Evolutionary conservation across 1,140 invertebrate species (phyloP).

Genomic region (Pteromalus puparum): DNA sequence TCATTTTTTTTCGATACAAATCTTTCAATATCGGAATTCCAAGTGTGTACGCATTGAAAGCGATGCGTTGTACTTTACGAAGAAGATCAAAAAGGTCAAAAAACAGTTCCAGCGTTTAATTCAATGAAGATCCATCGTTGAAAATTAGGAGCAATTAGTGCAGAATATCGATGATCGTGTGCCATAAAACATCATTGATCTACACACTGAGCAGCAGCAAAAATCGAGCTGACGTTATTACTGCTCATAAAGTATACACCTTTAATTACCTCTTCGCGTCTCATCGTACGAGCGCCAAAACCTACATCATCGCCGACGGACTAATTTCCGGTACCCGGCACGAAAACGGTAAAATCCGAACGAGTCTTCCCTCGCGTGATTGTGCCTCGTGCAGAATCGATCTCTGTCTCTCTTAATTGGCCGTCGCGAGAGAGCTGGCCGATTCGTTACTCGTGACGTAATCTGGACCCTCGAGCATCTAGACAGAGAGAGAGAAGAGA

Average conservation of each 20-base stretch:
- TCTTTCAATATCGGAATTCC: background rate
- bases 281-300: background rate
- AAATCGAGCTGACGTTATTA: background rate
- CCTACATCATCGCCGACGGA: background rate
- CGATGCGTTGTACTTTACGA: background rate
- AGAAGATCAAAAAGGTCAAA: background rate
- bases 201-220: background rate
- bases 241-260: background rate
- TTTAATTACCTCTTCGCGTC: background rate
- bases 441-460: constrained; percentile 53
- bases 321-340: background rate
- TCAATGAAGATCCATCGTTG: background rate
- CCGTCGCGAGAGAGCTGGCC: constrained; percentile 11
- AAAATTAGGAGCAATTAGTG: background rate
- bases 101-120: background rate
- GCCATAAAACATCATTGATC: too few relatives aligned
- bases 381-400: background rate
- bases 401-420: constrained; percentile 42
- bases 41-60: background rate
- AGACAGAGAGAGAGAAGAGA: constrained; percentile 53
- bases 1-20: background rate
- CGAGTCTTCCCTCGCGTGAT: background rate
- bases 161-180: background rate
- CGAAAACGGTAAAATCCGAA: background rate
- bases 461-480: constrained; percentile 53